These are phyloP conservation scores for Limnephilus rhombicus DNA, from an alignment of 2,888 invertebrate genomes.

Conservation along the genomic window DNA sequence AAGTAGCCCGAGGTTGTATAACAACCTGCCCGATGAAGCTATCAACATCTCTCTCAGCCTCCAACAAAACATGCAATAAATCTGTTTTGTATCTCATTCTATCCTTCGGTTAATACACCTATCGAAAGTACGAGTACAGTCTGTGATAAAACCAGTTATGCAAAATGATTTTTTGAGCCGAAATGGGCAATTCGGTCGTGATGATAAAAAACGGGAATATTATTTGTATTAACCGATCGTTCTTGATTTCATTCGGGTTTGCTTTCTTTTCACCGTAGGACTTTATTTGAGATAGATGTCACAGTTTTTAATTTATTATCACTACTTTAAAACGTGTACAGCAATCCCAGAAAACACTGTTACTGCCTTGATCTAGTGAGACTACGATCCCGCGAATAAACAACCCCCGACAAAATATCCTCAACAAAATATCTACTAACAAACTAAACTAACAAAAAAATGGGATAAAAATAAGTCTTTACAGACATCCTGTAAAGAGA, in stretches of 20 bases:
- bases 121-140: neutral
- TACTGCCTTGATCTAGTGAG: too few relatives aligned
- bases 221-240: neutral
- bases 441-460: too few relatives aligned
- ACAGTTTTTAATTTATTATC: neutral
- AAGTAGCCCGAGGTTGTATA: neutral
- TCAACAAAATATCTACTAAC: too few relatives aligned
- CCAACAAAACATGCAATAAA: neutral
- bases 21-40: neutral
- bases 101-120: neutral
- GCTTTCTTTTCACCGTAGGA: neutral
- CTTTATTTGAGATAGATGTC: neutral
- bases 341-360: too few relatives aligned
- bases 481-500: too few relatives aligned
- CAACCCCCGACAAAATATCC: too few relatives aligned
- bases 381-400: too few relatives aligned
- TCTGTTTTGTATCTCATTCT: neutral
- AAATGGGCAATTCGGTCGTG: neutral
- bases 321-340: neutral
- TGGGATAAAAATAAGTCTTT: too few relatives aligned
- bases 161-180: neutral
- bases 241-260: neutral
- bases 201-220: neutral
- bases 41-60: neutral
- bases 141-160: neutral